Evolutionary conservation across 1,140 invertebrate genomes (phyloP).

Genomic region (Achroia grisella): DNA sequence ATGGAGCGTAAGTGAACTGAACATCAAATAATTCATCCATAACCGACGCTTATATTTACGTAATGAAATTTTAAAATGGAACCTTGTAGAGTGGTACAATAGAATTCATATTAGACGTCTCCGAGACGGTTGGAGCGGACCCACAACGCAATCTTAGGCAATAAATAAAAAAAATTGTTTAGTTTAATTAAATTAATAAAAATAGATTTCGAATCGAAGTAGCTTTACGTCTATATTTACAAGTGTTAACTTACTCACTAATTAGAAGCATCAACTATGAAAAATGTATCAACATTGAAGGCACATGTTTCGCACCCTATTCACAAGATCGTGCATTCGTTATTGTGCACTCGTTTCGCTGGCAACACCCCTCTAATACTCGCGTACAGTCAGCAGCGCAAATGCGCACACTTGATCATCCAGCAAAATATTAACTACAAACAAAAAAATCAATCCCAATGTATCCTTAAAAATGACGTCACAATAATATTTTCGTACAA

Average conservation of each 20-base stretch:
- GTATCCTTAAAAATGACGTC: too few species aligned
- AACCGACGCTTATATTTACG: too few species aligned
- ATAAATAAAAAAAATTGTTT: constrained; percentile 55
- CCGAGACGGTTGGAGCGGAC: constrained; percentile 9
- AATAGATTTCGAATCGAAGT: constrained; percentile 62
- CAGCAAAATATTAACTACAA: background rate
- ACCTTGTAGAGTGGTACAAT: too few species aligned
- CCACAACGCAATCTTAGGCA: constrained; percentile 34
- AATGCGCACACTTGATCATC: background rate
- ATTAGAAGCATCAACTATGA: constrained; percentile 72
- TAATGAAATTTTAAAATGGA: too few species aligned
- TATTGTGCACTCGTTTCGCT: constrained; percentile 43
- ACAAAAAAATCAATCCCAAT: background rate
- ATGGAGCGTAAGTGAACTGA: too few species aligned
- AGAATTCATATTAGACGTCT: background rate
- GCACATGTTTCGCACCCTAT: constrained; percentile 71
- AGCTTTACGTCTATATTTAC: constrained; percentile 65
- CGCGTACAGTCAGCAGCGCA: constrained; percentile 6
- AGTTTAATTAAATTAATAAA: constrained; percentile 63
- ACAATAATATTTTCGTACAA: too few species aligned
- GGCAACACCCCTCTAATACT: constrained; percentile 28
- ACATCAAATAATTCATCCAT: too few species aligned
- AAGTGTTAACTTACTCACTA: constrained; percentile 62
- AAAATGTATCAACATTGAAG: constrained; percentile 70
- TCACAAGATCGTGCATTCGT: constrained; percentile 49